Evolutionary conservation across 2,113 vertebrate genomes (phyloP).

Genomic region (Paradoxurus hermaphroditus): DNA sequence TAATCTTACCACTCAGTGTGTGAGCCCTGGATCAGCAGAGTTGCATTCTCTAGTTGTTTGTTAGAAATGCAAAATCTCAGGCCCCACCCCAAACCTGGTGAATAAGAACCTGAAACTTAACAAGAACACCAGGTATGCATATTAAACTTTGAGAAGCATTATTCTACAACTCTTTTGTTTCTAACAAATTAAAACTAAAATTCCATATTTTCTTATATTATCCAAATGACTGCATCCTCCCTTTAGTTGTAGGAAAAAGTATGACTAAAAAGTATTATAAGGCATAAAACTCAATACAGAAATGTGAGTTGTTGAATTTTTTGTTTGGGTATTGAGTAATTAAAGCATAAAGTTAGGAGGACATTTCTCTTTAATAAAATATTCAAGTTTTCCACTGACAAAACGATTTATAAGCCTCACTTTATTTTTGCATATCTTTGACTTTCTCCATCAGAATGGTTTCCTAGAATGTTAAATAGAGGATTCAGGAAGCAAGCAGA

Average conservation of each 20-base stretch:
- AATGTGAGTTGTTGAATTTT: slow-evolving; percentile 29
- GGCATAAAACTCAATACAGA: not conserved
- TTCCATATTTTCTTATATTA: not conserved
- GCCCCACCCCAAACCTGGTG: not conserved
- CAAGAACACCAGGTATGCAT: not conserved
- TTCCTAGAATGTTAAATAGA: slow-evolving; percentile 14
- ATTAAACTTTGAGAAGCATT: not conserved
- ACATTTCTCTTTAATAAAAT: slow-evolving; percentile 28
- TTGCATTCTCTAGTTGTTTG: not conserved
- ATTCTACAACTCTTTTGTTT: not conserved
- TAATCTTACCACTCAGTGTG: not conserved
- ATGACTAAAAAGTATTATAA: not conserved
- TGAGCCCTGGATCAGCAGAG: not conserved
- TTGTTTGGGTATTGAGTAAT: slow-evolving; percentile 15
- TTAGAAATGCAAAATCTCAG: not conserved
- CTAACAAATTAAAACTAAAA: not conserved
- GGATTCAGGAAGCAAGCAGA: slow-evolving; percentile 14
- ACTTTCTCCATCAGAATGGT: not conserved
- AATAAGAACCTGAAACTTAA: not conserved
- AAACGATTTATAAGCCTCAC: slow-evolving; percentile 6
- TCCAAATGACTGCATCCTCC: not conserved
- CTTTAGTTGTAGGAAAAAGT: not conserved
- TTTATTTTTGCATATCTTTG: slow-evolving; percentile 36
- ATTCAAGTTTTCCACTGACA: not conserved
- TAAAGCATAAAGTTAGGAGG: not conserved